phyloP scores from a whole-genome alignment of 2,888 invertebrate genomes.

The Sialis fuliginosa region DNA sequence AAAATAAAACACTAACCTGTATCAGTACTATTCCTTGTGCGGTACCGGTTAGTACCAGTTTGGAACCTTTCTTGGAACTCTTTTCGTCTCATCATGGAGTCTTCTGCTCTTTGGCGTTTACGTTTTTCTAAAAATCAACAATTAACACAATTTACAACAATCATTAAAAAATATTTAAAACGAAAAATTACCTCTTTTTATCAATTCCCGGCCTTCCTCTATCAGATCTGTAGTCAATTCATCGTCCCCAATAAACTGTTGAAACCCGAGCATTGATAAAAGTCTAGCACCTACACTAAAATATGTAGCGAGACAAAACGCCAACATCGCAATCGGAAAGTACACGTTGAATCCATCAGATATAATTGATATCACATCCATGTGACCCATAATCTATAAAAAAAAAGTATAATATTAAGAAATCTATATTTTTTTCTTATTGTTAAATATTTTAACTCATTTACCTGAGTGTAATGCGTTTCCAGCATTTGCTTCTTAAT shows the following conservation, averaged over 20 bases:
- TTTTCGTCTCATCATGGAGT: slow-evolving; percentile 54
- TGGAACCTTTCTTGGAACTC: slow-evolving; percentile 53
- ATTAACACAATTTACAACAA: not conserved
- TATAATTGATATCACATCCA: slow-evolving; percentile 94
- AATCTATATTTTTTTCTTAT: not conserved
- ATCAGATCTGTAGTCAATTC: slow-evolving; percentile 84
- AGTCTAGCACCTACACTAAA: slow-evolving; percentile 83
- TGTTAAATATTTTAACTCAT: slow-evolving; percentile 5
- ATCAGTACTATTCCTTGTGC: slow-evolving; percentile 27
- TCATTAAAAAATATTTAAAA: not conserved
- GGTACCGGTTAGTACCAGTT: slow-evolving; percentile 22
- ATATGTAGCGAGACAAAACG: slow-evolving; percentile 85
- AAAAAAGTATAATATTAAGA: slow-evolving; percentile 5
- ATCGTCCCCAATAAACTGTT: slow-evolving; percentile 93
- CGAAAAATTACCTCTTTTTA: slow-evolving; percentile 53
- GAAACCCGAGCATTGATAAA: slow-evolving; percentile 81
- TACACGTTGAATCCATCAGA: slow-evolving; percentile 98
- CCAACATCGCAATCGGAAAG: slow-evolving; percentile 92
- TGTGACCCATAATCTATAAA: slow-evolving; percentile 87
- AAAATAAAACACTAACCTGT: slow-evolving; percentile 21
- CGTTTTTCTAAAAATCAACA: slow-evolving; percentile 47
- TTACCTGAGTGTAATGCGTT: slow-evolving; percentile 89
- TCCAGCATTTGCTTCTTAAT: slow-evolving; percentile 63
- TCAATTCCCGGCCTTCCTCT: slow-evolving; percentile 83
- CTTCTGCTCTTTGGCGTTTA: slow-evolving; percentile 62